Base-by-base conservation (phyloP, 2,797 vertebrate genomes). In the Typhlichthys subterraneus region DNA sequence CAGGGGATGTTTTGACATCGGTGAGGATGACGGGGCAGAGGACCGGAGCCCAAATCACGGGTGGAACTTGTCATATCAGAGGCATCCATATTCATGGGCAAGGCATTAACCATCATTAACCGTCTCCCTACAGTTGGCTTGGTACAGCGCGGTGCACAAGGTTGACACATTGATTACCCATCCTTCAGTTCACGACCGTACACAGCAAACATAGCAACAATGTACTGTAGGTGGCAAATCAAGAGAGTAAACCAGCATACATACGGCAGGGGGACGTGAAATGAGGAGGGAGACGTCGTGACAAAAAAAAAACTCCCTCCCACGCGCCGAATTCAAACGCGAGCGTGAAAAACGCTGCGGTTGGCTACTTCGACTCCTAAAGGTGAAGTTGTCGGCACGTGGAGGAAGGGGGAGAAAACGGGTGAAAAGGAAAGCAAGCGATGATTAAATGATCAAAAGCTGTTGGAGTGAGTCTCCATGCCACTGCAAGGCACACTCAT, bases 381-480 rank as follows among this genome's bases (percentile, higher is more conserved):
- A 97, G 95, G 96, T 97, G 95, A 95, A 95, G 94, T 95, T 93
- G 94, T 93, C 94, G 94, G 93, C 92, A 86, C 94, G 94, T 93
- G 88, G 91, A 89, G 62, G 81, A 74, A 83, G 61, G 69, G 33
- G 53, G 65, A 31, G 56, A 79, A 67, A 92, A 93, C 92, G 94
- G 95, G 94, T 90, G 92, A 95, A 95, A 95, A 38, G 33, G 95
- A 96, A 95, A 97, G 94, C 93, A 93, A 95, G 96, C 95, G 89
- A 96, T 98, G 96, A 99, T 98, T 99, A 98, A 98, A 99, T 98
- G 96, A 99, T 98, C 96, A 99, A 98, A 98, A 96, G 96, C 95
- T 95, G 94, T 94, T 93, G 95, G 94, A 95, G 96, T 90, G 91
- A 94, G 95, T 95, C 81, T 97, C 93, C 93, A 94, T 98, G 96